These are phyloP conservation scores for Piaya cayana DNA, from an alignment of 2,113 vertebrate genomes.

Conservation along the genomic window DNA sequence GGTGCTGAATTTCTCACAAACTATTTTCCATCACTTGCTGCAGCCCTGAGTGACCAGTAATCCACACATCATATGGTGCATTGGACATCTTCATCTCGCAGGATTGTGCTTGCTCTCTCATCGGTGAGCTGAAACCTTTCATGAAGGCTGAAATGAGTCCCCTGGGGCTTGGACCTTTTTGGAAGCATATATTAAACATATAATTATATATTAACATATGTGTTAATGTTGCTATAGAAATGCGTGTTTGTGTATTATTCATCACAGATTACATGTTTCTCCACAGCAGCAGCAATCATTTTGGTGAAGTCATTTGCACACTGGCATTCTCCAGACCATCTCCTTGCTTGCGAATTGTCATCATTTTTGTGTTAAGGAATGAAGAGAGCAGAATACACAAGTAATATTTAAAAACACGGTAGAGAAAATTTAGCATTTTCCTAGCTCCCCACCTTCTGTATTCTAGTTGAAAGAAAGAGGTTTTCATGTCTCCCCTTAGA, in stretches of 20 bases:
- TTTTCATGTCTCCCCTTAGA: neutral
- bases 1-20: neutral
- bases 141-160: neutral
- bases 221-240: neutral
- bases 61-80: accelerated
- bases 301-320: neutral
- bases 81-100: neutral
- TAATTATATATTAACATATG: too few species aligned
- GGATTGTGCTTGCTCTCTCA: neutral
- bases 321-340: neutral
- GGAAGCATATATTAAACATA: neutral
- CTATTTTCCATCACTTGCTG: neutral
- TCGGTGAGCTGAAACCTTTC: neutral
- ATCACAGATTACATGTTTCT: neutral
- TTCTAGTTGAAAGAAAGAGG: accelerated
- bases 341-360: neutral
- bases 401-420: neutral
- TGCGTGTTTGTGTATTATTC: neutral
- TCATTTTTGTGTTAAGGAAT: neutral
- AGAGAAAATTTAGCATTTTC: neutral
- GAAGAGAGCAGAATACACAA: neutral
- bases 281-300: neutral
- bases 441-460: neutral
- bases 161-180: neutral
- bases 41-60: neutral